Percentiles rank a stretch among this genome's conserved stretches.
phyloP scores from a whole-genome alignment of 2,888 invertebrate species.

The Anoplius nigerrimus region DNA sequence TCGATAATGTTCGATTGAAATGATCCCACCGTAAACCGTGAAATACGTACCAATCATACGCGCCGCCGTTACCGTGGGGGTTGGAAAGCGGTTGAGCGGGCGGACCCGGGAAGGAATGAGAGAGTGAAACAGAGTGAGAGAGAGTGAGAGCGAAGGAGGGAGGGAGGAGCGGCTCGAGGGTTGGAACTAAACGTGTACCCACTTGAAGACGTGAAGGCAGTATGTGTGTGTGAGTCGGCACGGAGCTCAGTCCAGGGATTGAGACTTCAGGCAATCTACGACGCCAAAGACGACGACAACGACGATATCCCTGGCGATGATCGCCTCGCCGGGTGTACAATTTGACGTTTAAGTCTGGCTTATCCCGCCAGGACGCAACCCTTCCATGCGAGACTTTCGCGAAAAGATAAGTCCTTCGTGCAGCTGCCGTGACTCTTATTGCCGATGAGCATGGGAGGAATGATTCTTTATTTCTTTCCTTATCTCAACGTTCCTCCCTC shows the following conservation, averaged over 20 bases:
- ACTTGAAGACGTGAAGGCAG: too few species aligned
- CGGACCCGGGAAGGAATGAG: too few species aligned
- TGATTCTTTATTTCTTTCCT: not conserved
- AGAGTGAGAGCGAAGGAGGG: not conserved
- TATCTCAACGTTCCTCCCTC: conserved; percentile 16
- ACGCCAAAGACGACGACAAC: conserved; percentile 15
- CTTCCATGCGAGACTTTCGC: conserved; percentile 25
- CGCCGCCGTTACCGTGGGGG: conserved; percentile 2
- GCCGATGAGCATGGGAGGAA: not conserved
- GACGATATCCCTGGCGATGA: conserved; percentile 33
- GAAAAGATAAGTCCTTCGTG: conserved; percentile 6
- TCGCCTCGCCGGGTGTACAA: conserved; percentile 35
- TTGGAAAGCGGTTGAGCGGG: too few species aligned
- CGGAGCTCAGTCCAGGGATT: conserved; percentile 31
- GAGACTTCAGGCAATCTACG: conserved; percentile 48
- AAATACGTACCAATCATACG: conserved; percentile 62
- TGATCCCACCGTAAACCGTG: conserved; percentile 60
- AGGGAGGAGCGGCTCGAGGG: too few species aligned
- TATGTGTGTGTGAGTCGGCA: too few species aligned
- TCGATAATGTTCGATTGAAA: conserved; percentile 65
- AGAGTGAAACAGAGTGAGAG: not conserved
- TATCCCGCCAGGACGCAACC: conserved; percentile 25
- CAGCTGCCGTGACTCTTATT: not conserved
- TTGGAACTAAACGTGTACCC: too few species aligned
- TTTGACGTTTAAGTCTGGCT: conserved; percentile 45